Evolutionary conservation across 1,140 invertebrate species (phyloP).

Genomic region (Eueides isabella): DNA sequence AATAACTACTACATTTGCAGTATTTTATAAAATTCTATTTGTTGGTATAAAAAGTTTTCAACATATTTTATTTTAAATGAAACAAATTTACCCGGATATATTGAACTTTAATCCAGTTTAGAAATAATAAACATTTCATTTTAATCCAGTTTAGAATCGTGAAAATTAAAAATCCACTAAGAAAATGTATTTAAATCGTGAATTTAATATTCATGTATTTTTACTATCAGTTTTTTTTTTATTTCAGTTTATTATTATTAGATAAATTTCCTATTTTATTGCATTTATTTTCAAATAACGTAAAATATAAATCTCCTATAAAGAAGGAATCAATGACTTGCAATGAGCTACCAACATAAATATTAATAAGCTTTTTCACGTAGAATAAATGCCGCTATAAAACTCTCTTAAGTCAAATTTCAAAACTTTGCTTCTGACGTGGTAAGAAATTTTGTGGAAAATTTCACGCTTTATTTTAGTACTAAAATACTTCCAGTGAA

Average conservation of each 20-base stretch:
- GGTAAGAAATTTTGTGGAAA: conserved; percentile 15
- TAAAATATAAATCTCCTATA: background rate
- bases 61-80: too few species aligned
- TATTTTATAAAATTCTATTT: background rate
- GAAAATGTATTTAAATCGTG: too few species aligned
- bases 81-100: too few species aligned
- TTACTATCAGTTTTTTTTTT: too few species aligned
- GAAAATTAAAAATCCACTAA: too few species aligned
- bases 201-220: too few species aligned
- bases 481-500: conserved; percentile 4
- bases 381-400: conserved; percentile 18
- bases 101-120: too few species aligned
- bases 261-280: too few species aligned
- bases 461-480: conserved; percentile 21
- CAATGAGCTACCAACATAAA: conserved; percentile 15
- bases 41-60: background rate
- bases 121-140: too few species aligned
- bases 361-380: conserved; percentile 27
- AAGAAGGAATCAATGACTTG: conserved; percentile 21
- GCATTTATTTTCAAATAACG: background rate
- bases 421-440: conserved; percentile 12
- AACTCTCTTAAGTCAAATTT: conserved; percentile 25
- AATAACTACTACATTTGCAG: background rate
- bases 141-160: too few species aligned
- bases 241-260: too few species aligned